A percentile compares a stretch with the other conserved stretches of the same genome.
Evolutionary conservation across 2,113 vertebrate species (phyloP).

Genomic region (Paramormyrops kingsleyae): DNA sequence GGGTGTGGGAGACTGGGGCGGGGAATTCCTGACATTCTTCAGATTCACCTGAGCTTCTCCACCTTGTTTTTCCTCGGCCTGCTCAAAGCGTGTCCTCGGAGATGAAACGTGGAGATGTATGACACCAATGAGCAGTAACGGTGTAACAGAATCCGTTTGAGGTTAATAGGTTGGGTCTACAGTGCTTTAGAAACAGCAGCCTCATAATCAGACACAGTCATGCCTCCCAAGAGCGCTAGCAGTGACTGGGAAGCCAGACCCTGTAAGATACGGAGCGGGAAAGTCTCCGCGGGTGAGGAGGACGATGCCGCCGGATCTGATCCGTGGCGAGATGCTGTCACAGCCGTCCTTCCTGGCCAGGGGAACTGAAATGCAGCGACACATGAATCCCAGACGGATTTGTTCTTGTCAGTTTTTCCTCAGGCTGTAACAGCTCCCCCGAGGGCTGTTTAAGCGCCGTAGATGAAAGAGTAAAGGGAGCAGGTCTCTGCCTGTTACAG

Average conservation of each 20-base stretch:
- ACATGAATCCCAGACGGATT: background rate
- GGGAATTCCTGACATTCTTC: constrained; percentile 28
- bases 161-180: background rate
- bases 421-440: background rate
- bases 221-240: background rate
- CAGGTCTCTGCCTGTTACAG: constrained; percentile 3
- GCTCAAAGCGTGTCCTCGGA: background rate
- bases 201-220: background rate
- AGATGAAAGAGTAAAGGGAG: background rate
- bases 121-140: background rate
- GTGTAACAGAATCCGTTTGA: background rate
- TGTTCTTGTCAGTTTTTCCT: background rate
- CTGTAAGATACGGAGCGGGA: background rate
- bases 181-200: background rate
- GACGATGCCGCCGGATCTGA: background rate
- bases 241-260: background rate
- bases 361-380: background rate
- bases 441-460: background rate
- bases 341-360: background rate
- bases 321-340: background rate
- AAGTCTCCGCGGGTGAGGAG: background rate
- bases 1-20: background rate
- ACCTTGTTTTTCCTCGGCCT: background rate
- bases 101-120: background rate
- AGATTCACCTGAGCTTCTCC: background rate